Percentiles rank a stretch among this genome's conserved stretches.
Evolutionary conservation across 2,113 vertebrate genomes (phyloP).

Genomic region (Tragelaphus strepsiceros): DNA sequence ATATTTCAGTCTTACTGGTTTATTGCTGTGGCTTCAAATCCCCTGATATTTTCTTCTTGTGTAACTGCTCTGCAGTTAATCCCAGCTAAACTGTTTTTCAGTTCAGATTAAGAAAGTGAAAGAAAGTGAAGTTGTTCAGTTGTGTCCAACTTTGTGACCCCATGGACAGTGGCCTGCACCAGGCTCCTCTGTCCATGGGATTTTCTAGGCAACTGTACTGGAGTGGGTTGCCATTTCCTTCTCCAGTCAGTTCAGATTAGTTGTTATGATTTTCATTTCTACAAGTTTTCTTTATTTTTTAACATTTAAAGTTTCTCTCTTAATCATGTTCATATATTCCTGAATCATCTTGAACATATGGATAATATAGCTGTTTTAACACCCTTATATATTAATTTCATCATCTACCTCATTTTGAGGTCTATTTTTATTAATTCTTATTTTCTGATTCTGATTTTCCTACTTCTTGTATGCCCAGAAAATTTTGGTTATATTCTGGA

Average conservation of each 20-base stretch:
- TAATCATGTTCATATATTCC: background rate
- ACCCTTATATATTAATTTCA: background rate
- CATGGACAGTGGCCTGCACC: too few relatives aligned
- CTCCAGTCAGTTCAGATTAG: background rate
- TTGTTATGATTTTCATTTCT: background rate
- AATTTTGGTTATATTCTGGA: background rate
- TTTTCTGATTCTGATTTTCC: background rate
- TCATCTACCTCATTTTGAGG: background rate
- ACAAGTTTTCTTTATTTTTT: background rate
- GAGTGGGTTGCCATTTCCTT: too few relatives aligned
- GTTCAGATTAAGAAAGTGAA: background rate
- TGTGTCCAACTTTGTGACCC: too few relatives aligned
- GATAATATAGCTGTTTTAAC: background rate
- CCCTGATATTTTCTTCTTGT: background rate
- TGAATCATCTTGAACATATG: background rate
- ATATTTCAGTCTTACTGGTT: background rate
- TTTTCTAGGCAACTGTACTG: too few relatives aligned
- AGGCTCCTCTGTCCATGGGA: too few relatives aligned
- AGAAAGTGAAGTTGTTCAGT: too few relatives aligned
- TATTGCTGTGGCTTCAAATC: background rate
- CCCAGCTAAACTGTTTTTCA: background rate
- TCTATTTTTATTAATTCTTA: background rate
- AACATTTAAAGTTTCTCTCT: background rate
- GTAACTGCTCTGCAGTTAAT: background rate
- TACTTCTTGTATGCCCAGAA: background rate